Evolutionary conservation across 2,888 invertebrate genomes (phyloP).

Genomic region (Polyommatus iphigenia): DNA sequence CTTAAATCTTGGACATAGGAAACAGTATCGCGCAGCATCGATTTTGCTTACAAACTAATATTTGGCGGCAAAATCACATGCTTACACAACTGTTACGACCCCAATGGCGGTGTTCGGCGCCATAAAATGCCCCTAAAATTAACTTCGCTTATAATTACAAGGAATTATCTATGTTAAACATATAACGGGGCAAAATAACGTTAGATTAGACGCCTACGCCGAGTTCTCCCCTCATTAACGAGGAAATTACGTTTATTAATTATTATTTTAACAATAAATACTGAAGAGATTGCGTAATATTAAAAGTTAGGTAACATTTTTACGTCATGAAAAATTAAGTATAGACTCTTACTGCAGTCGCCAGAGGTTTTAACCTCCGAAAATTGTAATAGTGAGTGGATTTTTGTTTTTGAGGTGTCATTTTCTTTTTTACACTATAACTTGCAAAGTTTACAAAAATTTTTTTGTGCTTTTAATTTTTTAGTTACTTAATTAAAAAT

Average conservation of each 20-base stretch:
- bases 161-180: constrained; percentile 18
- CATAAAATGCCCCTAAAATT: constrained; percentile 14
- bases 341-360: no score
- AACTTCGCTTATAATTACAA: constrained; percentile 20
- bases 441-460: no score
- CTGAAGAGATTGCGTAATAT: background rate
- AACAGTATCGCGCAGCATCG: background rate
- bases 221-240: background rate
- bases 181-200: background rate
- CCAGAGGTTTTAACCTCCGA: no score
- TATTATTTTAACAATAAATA: background rate
- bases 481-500: no score
- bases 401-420: no score
- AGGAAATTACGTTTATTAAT: background rate
- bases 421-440: no score
- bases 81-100: constrained; percentile 26
- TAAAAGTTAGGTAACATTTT: background rate
- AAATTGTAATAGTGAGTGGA: no score
- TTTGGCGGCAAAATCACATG: constrained; percentile 25
- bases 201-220: background rate
- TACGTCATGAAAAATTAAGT: background rate
- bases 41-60: constrained; percentile 6
- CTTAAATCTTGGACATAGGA: background rate
- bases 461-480: no score
- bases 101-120: background rate